Percentiles rank a stretch among this genome's conserved stretches.
Conservation (phyloP, 2,888 invertebrate species). For the Tanytarsus gracilentus region DNA sequence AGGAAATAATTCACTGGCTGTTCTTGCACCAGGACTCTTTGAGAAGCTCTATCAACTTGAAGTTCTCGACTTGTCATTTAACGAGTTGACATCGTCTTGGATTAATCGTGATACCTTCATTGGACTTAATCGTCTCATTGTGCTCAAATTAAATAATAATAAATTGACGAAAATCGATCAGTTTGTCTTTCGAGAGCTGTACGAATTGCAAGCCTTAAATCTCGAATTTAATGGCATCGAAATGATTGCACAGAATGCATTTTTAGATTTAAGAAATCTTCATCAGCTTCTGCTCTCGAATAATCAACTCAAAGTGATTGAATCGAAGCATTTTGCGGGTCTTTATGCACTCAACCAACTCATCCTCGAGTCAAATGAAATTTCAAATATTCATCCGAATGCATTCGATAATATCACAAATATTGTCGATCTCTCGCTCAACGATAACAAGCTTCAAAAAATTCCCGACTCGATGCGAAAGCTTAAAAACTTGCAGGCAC, state of each 20-base stretch:
- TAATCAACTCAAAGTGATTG: constrained; percentile 60
- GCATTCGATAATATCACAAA: constrained; percentile 70
- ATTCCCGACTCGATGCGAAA: constrained; percentile 62
- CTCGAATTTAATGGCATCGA: constrained; percentile 63
- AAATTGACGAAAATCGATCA: constrained; percentile 61
- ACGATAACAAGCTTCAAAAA: constrained; percentile 60
- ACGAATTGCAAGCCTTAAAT: constrained; percentile 64
- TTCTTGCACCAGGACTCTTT: constrained; percentile 64
- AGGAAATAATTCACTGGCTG: constrained; percentile 67
- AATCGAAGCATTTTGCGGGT: constrained; percentile 61
- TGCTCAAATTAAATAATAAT: constrained; percentile 66
- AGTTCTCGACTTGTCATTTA: constrained; percentile 62
- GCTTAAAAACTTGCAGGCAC: constrained; percentile 59
- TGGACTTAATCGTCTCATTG: constrained; percentile 61
- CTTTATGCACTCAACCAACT: constrained; percentile 64
- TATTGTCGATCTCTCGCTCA: constrained; percentile 65
- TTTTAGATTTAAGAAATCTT: constrained; percentile 64
- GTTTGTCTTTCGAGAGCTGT: constrained; percentile 62
- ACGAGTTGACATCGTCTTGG: constrained; percentile 68
- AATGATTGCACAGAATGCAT: constrained; percentile 62
- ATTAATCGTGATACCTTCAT: constrained; percentile 69
- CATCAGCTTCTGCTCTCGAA: constrained; percentile 65
- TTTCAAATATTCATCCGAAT: constrained; percentile 57
- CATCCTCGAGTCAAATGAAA: constrained; percentile 63
- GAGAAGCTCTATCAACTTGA: constrained; percentile 64